These are phyloP conservation scores for Zaprionus inermis DNA, from an alignment of 1,140 invertebrate species.

Conservation along the genomic window DNA sequence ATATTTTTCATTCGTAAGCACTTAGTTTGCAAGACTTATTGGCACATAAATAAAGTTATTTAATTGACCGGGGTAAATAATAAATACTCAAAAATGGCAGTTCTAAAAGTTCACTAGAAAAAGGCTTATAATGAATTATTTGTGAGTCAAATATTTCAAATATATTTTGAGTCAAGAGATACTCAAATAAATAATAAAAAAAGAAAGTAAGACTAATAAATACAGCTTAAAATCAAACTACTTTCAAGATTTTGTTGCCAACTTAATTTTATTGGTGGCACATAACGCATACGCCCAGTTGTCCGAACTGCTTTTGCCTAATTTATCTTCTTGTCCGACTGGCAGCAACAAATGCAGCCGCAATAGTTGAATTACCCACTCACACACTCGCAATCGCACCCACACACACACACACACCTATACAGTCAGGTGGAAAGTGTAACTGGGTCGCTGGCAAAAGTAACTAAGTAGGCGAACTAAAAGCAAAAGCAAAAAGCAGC, in stretches of 20 bases:
- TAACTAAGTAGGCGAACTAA: conserved; percentile 46
- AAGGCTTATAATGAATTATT: background rate
- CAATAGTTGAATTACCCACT: conserved; percentile 53
- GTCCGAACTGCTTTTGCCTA: conserved; percentile 47
- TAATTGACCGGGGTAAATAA: background rate
- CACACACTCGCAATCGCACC: conserved; percentile 1
- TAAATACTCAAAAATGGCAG: too few relatives aligned
- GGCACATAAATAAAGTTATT: background rate
- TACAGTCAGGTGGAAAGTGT: conserved; percentile 39
- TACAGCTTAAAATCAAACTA: background rate
- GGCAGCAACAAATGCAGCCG: conserved; percentile 55
- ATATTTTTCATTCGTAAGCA: background rate
- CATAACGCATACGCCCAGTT: conserved; percentile 20
- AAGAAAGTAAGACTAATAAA: background rate
- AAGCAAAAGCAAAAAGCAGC: conserved; percentile 49
- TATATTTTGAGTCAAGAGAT: too few relatives aligned
- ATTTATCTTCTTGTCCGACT: conserved; percentile 59
- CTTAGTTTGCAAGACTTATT: background rate
- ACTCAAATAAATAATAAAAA: background rate
- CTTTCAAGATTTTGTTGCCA: background rate
- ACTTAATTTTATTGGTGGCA: background rate
- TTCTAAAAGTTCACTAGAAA: background rate
- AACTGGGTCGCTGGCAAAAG: conserved; percentile 55
- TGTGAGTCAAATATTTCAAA: background rate
- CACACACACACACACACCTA: conserved; percentile 22